Percentiles rank a stretch among this genome's conserved stretches.
These are phyloP conservation scores for Sinocyclocheilus anophthalmus DNA, from an alignment of 2,113 vertebrate genomes.

Conservation along the genomic window DNA sequence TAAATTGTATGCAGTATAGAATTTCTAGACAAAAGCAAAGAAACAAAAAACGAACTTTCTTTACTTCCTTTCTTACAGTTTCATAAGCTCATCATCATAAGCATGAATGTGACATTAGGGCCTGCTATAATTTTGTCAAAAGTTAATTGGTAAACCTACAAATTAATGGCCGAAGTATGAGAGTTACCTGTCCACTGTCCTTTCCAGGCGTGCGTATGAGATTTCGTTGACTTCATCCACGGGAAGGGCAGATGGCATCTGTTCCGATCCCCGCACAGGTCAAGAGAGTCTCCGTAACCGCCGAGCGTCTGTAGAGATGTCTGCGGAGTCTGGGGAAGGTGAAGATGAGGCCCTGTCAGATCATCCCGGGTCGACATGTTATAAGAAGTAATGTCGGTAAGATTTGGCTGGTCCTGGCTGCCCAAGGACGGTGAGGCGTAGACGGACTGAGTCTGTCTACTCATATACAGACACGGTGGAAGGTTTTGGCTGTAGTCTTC, in stretches of 20 bases:
- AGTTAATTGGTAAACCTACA: neutral
- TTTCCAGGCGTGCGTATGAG: conserved; percentile 90
- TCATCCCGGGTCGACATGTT: conserved; percentile 86
- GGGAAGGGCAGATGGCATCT: conserved; percentile 89
- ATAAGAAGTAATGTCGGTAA: conserved; percentile 86
- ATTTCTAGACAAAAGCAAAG: neutral
- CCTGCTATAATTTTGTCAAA: neutral
- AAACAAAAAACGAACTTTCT: neutral
- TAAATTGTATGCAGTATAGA: neutral
- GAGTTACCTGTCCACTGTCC: conserved; percentile 91
- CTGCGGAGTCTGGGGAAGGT: conserved; percentile 77
- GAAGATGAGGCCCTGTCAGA: conserved; percentile 78
- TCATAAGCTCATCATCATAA: neutral
- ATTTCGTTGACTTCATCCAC: conserved; percentile 98
- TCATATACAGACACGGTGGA: conserved; percentile 93
- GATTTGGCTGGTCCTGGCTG: conserved; percentile 80
- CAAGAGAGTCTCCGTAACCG: conserved; percentile 78
- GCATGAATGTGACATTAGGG: neutral
- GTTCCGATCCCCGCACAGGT: conserved; percentile 77
- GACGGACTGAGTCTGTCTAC: conserved; percentile 80
- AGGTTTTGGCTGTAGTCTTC: conserved; percentile 86
- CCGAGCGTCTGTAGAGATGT: conserved; percentile 74
- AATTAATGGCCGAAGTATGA: conserved; percentile 29
- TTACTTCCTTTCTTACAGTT: neutral
- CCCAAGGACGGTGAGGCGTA: conserved; percentile 78